These are phyloP conservation scores for Pangasius larnaudii DNA, from an alignment of 2,797 vertebrate genomes.

Conservation along the genomic window DNA sequence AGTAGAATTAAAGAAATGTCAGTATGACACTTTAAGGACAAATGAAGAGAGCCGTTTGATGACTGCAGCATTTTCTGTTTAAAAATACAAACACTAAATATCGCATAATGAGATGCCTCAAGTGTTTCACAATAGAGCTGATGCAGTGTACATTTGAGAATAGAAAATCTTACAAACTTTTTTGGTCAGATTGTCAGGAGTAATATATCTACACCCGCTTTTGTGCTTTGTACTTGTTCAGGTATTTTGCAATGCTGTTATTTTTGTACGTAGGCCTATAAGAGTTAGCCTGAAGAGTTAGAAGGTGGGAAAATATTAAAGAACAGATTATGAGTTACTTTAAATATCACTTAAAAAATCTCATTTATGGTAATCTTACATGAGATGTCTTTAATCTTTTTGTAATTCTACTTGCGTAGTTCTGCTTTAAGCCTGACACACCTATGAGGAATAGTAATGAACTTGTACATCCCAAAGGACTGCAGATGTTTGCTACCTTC, in stretches of 20 bases:
- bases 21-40: slow-evolving; percentile 35
- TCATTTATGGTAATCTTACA: neutral
- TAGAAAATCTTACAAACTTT: neutral
- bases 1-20: slow-evolving; percentile 4
- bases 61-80: neutral
- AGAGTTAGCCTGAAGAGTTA: neutral
- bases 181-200: neutral
- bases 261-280: neutral
- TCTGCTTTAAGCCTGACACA: neutral
- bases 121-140: neutral
- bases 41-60: neutral
- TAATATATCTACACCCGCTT: neutral
- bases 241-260: neutral
- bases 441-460: slow-evolving; percentile 4
- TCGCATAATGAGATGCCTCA: neutral
- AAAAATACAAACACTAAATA: neutral
- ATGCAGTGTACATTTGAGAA: neutral
- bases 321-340: neutral
- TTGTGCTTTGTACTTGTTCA: neutral
- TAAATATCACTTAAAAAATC: neutral
- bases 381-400: neutral
- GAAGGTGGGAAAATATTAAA: neutral
- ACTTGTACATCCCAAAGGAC: slow-evolving; percentile 25
- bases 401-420: no score
- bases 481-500: slow-evolving; percentile 36